Base-by-base conservation (phyloP, 2,113 vertebrate genomes). In the Grammomys dolichurus region DNA sequence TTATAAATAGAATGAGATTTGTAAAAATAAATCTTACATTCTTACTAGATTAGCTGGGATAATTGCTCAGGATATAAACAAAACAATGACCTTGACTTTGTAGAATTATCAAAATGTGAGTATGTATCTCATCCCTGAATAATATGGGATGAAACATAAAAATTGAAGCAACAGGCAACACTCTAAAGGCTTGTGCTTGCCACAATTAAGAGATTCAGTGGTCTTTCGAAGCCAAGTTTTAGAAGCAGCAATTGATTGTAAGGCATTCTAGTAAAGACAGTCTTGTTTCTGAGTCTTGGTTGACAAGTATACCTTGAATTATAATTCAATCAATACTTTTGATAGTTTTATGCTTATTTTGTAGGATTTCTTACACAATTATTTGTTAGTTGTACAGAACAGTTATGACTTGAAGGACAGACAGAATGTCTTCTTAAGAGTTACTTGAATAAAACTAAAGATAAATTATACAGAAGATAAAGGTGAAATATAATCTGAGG, bases 301-400 rank as follows among this genome's bases (percentile, higher is more conserved):
- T 90, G 24, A 78, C 19, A 75, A 75, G 19, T 77, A 73, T 12
- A 46, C 9, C n/a, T 95, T 78, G n/a, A 93, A 81, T 60, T 93
- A 16, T 2, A 86, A 3, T 76, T 11, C 43, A 93, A 90, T 70
- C 16, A 43, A 4, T 24, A 85, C 43, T 75, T 94, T 82, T 73
- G 13, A 8, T 36, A 6, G 12, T 4, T 89, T 76, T 78, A 22
- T 6, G 17, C 48, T 81, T 87, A 28, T 17, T 58, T 92, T 6
- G 3, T 3, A 80, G 60, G 54, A 33, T 56, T 56, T 73, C 4
- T 58, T 31, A 43, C 80, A 36, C 51, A 24, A 73, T 88, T 10
- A 69, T 19, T 14, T 16, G 9, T 33, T 60, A 10, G 3, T 31
- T 88, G 94, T 56, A 48, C 8, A 46, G 60, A 81, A 31, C 1